Percentiles rank a stretch among this genome's conserved stretches.
phyloP scores from a whole-genome alignment of 2,113 vertebrate genomes.

The Petaurus breviceps region DNA sequence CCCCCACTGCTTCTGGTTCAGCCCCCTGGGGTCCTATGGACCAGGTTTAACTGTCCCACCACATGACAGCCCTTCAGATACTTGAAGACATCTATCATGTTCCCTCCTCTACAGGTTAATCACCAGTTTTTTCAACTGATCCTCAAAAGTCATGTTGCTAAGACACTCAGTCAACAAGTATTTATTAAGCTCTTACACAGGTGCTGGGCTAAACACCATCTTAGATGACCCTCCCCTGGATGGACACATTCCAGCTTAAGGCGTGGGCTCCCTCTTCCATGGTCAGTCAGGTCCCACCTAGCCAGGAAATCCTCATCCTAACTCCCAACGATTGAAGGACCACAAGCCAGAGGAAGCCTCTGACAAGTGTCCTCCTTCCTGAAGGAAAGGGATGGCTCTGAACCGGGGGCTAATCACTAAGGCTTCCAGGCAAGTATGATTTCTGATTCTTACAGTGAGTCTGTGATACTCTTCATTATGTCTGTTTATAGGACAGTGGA shows the following conservation, averaged over 20 bases:
- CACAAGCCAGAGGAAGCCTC: background rate
- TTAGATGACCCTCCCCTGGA: background rate
- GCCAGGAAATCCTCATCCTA: background rate
- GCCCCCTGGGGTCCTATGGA: background rate
- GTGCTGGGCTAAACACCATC: background rate
- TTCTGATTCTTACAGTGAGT: conserved; percentile 60
- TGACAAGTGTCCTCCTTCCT: background rate
- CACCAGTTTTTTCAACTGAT: background rate
- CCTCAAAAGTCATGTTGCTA: background rate
- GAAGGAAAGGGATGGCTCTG: conserved; percentile 26
- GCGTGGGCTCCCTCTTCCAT: background rate
- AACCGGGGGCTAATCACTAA: conserved; percentile 61
- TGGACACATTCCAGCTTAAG: background rate
- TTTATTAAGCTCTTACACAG: background rate
- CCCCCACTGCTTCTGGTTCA: background rate
- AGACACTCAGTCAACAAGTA: background rate
- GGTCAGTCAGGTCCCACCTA: background rate
- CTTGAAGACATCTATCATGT: background rate
- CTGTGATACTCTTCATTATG: conserved; percentile 70
- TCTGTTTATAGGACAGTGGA: conserved; percentile 77
- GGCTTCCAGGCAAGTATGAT: conserved; percentile 70
- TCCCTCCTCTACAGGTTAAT: background rate
- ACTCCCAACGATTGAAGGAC: background rate
- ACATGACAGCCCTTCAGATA: background rate
- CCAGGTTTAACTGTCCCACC: background rate